These are phyloP conservation scores for Sardinella longiceps DNA, from an alignment of 2,797 vertebrate species.

Conservation along the genomic window DNA sequence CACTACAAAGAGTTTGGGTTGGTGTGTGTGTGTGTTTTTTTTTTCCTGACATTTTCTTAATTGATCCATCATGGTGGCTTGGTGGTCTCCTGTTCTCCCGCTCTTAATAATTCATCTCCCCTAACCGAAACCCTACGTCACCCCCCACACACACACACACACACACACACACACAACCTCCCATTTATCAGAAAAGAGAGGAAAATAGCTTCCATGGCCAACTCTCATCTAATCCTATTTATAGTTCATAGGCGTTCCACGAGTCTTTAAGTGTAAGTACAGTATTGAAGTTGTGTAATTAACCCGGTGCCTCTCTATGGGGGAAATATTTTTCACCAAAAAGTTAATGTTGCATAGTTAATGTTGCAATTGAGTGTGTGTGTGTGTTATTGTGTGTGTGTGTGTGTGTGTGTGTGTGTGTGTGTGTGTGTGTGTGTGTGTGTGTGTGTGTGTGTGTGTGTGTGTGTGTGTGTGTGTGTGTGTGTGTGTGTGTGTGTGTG, in stretches of 20 bases:
- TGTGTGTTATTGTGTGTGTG: too few species aligned
- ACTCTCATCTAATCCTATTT: slow-evolving; percentile 19
- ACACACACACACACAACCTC: too few species aligned
- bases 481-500: too few species aligned
- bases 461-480: too few species aligned
- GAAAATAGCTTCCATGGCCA: slow-evolving; percentile 39
- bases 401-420: too few species aligned
- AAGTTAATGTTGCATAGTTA: slow-evolving; percentile 72
- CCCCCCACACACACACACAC: too few species aligned
- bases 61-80: slow-evolving; percentile 61
- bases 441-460: too few species aligned
- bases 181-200: slow-evolving; percentile 42
- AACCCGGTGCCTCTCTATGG: slow-evolving; percentile 51
- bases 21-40: too few species aligned
- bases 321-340: slow-evolving; percentile 51
- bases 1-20: slow-evolving; percentile 54
- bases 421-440: too few species aligned
- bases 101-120: slow-evolving; percentile 67
- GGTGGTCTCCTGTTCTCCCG: slow-evolving; percentile 55
- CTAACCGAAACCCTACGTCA: slow-evolving; percentile 43
- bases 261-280: slow-evolving; percentile 40
- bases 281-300: slow-evolving; percentile 37
- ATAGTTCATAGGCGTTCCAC: background rate
- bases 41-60: slow-evolving; percentile 69
- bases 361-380: too few species aligned